phyloP scores from a whole-genome alignment of 2,113 vertebrate genomes.

The Nematolebias whitei region DNA sequence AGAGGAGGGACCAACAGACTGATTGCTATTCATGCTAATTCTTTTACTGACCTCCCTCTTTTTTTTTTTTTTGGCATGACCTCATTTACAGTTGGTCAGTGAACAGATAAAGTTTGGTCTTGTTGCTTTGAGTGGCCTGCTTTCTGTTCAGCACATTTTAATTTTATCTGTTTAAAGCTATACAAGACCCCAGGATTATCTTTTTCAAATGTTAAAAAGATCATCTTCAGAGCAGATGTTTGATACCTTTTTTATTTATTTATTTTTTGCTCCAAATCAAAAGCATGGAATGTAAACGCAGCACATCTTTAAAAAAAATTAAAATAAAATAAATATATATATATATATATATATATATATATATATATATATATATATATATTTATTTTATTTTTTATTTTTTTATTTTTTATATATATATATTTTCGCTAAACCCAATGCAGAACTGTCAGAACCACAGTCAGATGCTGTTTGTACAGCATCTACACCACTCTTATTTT shows the following conservation, averaged over 20 bases:
- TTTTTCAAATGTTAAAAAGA: not conserved
- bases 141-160: not conserved
- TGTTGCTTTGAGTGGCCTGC: not conserved
- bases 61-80: slow-evolving; percentile 16
- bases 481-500: slow-evolving; percentile 56
- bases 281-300: not conserved
- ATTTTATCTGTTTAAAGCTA: too few species aligned
- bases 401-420: too few species aligned
- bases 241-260: not conserved
- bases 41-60: slow-evolving; percentile 13
- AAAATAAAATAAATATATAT: too few species aligned
- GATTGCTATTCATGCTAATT: not conserved
- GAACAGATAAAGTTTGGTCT: slow-evolving; percentile 1
- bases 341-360: too few species aligned
- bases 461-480: slow-evolving; percentile 64
- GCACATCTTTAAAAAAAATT: slow-evolving; percentile 12
- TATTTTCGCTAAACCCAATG: slow-evolving; percentile 8
- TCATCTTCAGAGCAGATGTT: too few species aligned
- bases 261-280: not conserved
- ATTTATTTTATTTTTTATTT: too few species aligned
- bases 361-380: too few species aligned
- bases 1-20: slow-evolving; percentile 29
- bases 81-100: slow-evolving; percentile 8
- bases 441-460: slow-evolving; percentile 52
- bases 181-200: too few species aligned